phyloP scores from a whole-genome alignment of 2,797 vertebrate genomes.

The Pristis pectinata region DNA sequence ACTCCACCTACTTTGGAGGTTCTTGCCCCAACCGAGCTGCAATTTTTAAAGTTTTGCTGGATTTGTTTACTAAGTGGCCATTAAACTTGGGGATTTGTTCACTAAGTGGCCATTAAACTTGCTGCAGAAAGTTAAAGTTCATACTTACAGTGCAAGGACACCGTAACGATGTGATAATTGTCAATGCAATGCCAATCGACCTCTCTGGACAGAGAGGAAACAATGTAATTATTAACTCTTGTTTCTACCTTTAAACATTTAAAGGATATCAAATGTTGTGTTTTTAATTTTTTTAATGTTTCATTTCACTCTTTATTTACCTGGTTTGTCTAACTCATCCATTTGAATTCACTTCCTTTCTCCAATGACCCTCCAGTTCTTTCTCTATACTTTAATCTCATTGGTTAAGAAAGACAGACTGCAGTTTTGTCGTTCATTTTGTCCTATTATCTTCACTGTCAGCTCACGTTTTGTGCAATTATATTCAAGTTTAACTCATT shows the following conservation, averaged over 20 bases:
- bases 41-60: neutral
- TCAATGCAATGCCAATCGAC: neutral
- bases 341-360: neutral
- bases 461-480: neutral
- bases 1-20: too few relatives aligned
- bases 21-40: neutral
- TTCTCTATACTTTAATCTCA: neutral
- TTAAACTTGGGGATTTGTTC: neutral
- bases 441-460: neutral
- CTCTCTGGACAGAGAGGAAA: neutral
- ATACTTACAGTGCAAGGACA: neutral
- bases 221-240: neutral
- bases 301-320: neutral
- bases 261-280: neutral
- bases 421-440: neutral
- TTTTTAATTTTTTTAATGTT: neutral
- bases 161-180: neutral
- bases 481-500: neutral
- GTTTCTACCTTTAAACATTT: neutral
- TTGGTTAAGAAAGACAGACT: neutral
- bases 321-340: neutral
- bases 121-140: neutral
- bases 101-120: neutral
- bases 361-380: neutral
- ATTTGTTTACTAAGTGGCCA: neutral